Evolutionary conservation across 2,888 invertebrate species (phyloP).

Genomic region (Beris chalybata): DNA sequence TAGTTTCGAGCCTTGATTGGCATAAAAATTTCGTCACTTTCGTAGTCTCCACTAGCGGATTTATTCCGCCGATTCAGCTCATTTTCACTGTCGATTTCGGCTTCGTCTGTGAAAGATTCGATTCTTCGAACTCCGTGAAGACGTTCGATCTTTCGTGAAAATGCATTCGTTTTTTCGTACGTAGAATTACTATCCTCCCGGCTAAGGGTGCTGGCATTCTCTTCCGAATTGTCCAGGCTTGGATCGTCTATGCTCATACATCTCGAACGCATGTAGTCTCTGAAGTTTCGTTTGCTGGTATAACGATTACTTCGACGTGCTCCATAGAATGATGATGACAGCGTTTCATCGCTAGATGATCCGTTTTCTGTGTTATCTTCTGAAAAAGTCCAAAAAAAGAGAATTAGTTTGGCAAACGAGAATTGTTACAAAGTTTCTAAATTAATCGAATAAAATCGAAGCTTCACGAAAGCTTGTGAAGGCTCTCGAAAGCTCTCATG

Average conservation of each 20-base stretch:
- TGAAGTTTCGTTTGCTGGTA: constrained; percentile 55
- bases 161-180: constrained; percentile 52
- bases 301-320: constrained; percentile 55
- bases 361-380: constrained; percentile 49
- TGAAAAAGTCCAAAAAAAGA: constrained; percentile 29
- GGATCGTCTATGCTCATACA: constrained; percentile 52
- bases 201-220: constrained; percentile 45
- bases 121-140: constrained; percentile 61
- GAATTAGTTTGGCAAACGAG: background rate
- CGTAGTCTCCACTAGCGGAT: constrained; percentile 33
- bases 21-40: constrained; percentile 37
- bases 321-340: constrained; percentile 55
- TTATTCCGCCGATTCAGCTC: constrained; percentile 27
- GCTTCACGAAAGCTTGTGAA: no score
- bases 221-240: constrained; percentile 48
- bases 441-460: no score
- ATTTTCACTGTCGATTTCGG: constrained; percentile 44
- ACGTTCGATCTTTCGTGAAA: constrained; percentile 62
- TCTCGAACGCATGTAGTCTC: constrained; percentile 55
- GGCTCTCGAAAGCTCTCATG: no score
- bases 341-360: constrained; percentile 56
- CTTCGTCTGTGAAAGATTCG: constrained; percentile 54
- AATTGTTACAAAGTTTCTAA: background rate
- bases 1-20: constrained; percentile 21
- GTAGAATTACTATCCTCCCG: constrained; percentile 47